Evolutionary conservation across 2,113 vertebrate genomes (phyloP), one percentile per base, ranked within the genome.

Genomic region (Burhinus bistriatus): DNA sequence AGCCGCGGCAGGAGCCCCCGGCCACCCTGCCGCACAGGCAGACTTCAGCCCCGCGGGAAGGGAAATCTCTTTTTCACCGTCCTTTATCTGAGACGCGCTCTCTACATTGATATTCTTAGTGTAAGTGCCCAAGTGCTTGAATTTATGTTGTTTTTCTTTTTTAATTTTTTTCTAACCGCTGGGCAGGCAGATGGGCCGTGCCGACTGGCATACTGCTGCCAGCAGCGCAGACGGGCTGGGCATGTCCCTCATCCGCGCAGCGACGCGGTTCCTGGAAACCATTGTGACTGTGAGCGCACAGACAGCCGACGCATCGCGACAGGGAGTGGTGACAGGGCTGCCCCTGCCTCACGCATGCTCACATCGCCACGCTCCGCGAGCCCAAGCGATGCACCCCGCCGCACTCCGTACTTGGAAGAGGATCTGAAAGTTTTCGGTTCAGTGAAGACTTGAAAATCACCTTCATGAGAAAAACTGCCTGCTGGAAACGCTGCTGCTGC

Each of bases 101-200:
- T 1, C 66, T 15, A 0, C 44, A 5, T 4, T 4, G 7, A 5
- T 2, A 4, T 45, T 76, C 87, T 83, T 64, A 15, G 68, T 93
- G 52, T 19, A 66, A 36, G 70, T 5, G 57, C 80, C 83, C 26
- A 6, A 49, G 9, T 3, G 2, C 6, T 5, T 2, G 42, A 30
- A 5, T 16, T 52, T 9, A 10, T 40, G 18, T 42, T 16, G 17
- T 12, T 52, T 25, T 32, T 9, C 21, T 26, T 21, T 0, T 16
- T 12, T 0, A 0, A 0, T 1, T 6, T 9, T 29, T 61, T 47
- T 40, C 9, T 9, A 49, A 4, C 7, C 0, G 0, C 44, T 2
- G 27, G 62, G 77, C 85, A 51, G 2, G 29, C 86, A 76, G 80
- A 44, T 54, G 90, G 68, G 25, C 21, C 1, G 0, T 0, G 59